Evolutionary conservation across 2,888 invertebrate species (phyloP).

Genomic region (Dorcus parallelipipedus): DNA sequence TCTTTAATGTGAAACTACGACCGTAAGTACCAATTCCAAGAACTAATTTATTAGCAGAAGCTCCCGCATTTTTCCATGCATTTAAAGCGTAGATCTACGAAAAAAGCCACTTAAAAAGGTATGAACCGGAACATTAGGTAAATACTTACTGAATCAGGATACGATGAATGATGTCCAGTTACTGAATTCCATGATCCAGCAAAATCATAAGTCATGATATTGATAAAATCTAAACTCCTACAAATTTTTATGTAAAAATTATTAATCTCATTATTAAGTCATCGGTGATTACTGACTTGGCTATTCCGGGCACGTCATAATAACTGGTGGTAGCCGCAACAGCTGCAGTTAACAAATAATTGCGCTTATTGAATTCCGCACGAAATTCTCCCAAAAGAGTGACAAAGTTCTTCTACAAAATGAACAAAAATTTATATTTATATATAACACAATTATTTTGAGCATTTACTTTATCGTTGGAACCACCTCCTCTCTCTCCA

Average conservation of each 20-base stretch:
- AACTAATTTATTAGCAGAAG: slow-evolving; percentile 59
- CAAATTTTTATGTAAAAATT: no score
- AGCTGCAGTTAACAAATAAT: slow-evolving; percentile 57
- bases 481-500: slow-evolving; percentile 50
- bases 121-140: not conserved
- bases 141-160: slow-evolving; percentile 49
- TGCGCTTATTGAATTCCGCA: slow-evolving; percentile 52
- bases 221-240: slow-evolving; percentile 62
- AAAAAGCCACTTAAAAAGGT: not conserved
- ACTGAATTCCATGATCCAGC: slow-evolving; percentile 63
- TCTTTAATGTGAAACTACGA: slow-evolving; percentile 57
- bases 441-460: no score
- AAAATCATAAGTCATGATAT: slow-evolving; percentile 71
- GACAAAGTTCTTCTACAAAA: slow-evolving; percentile 40
- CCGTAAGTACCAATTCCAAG: slow-evolving; percentile 71
- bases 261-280: no score
- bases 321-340: slow-evolving; percentile 51
- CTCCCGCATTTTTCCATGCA: slow-evolving; percentile 56
- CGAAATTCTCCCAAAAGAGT: slow-evolving; percentile 54
- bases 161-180: slow-evolving; percentile 66
- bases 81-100: slow-evolving; percentile 38
- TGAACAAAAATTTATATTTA: no score
- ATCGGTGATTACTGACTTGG: slow-evolving; percentile 42
- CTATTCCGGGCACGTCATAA: slow-evolving; percentile 59
- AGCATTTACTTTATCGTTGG: slow-evolving; percentile 31